Conservation (phyloP, 2,888 invertebrate genomes). For the Pyrrhosoma nymphula region DNA sequence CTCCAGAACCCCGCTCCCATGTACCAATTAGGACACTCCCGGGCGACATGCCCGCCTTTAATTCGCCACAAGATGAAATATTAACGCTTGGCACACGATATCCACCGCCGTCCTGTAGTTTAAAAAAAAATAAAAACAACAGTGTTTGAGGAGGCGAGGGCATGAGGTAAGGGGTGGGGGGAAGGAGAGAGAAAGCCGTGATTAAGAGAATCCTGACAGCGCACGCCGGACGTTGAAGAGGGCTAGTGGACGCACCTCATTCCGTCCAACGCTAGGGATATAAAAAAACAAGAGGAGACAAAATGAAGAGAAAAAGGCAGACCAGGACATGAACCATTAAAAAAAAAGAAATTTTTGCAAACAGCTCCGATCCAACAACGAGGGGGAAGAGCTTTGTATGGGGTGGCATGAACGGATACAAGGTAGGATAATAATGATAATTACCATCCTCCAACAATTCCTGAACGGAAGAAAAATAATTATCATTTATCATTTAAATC, state of each 20-base stretch:
- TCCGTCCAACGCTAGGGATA: background rate
- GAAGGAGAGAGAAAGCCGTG: background rate
- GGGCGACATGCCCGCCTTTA: background rate
- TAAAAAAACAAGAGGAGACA: background rate
- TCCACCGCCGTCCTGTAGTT: background rate
- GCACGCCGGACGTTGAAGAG: background rate
- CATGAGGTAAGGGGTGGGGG: background rate
- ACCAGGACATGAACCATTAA: background rate
- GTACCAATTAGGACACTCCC: conserved; percentile 4
- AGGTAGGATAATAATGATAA: too few species aligned
- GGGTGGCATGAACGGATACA: too few species aligned
- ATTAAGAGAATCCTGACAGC: background rate
- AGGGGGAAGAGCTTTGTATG: too few species aligned
- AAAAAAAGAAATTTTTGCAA: background rate
- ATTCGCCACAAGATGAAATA: conserved; percentile 14
- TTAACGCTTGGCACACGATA: background rate
- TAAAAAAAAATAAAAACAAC: background rate
- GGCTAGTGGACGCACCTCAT: background rate
- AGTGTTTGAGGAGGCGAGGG: background rate
- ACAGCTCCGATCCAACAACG: background rate
- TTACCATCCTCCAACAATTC: too few species aligned
- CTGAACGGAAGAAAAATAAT: too few species aligned
- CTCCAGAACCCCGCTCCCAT: background rate
- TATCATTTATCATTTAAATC: too few species aligned
- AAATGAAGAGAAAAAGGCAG: background rate